phyloP scores from a whole-genome alignment of 1,140 invertebrate genomes.

The Oscheius sp. region DNA sequence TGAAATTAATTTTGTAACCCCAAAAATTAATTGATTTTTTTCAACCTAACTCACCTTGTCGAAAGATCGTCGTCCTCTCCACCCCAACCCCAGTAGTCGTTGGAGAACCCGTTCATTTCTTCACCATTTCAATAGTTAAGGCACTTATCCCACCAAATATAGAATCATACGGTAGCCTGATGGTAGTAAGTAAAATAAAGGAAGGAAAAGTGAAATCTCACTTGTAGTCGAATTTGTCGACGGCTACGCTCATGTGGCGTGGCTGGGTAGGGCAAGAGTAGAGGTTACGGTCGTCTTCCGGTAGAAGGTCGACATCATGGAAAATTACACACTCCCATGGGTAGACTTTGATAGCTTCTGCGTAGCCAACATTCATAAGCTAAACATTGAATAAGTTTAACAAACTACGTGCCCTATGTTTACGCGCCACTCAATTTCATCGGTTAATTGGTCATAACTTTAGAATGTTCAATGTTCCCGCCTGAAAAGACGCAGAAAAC shows the following conservation, averaged over 20 bases:
- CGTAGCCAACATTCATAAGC: constrained; percentile 85
- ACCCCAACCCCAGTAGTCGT: constrained; percentile 77
- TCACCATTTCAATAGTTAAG: constrained; percentile 69
- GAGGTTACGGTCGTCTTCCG: constrained; percentile 80
- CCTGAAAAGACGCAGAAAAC: no score
- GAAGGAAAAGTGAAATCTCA: constrained; percentile 62
- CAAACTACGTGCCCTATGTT: no score
- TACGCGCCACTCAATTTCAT: no score
- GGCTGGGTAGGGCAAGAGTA: constrained; percentile 87
- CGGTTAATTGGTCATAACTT: no score
- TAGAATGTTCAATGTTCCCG: background rate
- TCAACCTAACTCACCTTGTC: no score
- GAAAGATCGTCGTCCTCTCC: constrained; percentile 59
- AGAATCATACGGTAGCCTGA: constrained; percentile 56
- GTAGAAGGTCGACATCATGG: constrained; percentile 86
- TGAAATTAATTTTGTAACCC: constrained; percentile 25
- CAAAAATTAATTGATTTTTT: no score
- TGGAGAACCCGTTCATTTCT: constrained; percentile 85
- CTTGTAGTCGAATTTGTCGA: constrained; percentile 84
- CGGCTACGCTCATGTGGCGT: constrained; percentile 78
- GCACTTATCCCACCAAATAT: constrained; percentile 70
- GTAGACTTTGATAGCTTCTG: constrained; percentile 53
- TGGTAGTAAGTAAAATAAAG: constrained; percentile 29
- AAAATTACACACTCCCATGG: constrained; percentile 79
- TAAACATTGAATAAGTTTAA: no score